Evolutionary conservation across 2,797 vertebrate species (phyloP).

Genomic region (Psittacula echo): DNA sequence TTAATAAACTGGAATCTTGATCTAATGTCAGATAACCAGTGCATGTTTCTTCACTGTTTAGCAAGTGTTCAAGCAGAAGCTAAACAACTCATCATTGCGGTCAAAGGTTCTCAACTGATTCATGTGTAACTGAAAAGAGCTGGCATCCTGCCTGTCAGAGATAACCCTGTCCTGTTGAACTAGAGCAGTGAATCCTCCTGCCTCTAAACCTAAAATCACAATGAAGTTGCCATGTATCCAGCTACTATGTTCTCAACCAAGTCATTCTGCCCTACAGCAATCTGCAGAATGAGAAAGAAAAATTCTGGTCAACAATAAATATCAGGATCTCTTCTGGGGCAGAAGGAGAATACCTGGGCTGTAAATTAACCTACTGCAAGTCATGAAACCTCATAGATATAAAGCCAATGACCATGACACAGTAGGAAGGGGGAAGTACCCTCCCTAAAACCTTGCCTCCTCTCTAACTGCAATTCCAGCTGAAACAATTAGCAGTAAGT

Average conservation of each 20-base stretch:
- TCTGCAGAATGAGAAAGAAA: neutral
- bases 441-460: neutral
- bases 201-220: neutral
- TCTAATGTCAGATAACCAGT: neutral
- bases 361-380: neutral
- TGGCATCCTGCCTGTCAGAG: neutral
- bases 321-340: neutral
- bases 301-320: neutral
- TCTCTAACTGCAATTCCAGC: neutral
- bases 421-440: neutral
- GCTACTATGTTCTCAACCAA: neutral
- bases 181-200: neutral
- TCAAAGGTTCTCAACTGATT: neutral
- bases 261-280: neutral
- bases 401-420: neutral
- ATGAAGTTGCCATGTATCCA: neutral
- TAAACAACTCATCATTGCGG: neutral
- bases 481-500: neutral
- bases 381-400: neutral
- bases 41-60: neutral
- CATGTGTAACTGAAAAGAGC: neutral
- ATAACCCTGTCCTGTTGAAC: neutral
- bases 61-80: neutral
- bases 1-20: neutral
- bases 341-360: neutral